Conservation (phyloP, 2,888 invertebrate species). For the Caenorhabditis sinica region DNA sequence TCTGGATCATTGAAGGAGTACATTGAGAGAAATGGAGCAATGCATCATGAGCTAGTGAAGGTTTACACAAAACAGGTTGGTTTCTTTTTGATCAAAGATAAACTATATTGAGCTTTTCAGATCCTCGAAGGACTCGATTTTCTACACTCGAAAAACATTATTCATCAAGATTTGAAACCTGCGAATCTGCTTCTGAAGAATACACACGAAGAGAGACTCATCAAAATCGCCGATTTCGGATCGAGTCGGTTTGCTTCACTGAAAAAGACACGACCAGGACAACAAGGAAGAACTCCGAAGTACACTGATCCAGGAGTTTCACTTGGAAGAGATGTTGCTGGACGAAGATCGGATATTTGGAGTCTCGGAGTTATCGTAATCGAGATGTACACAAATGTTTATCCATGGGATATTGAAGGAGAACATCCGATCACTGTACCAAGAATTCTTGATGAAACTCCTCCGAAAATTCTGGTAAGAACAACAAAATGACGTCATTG, state of each 20-base stretch:
- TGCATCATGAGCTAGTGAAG: conserved; percentile 49
- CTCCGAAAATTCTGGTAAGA: conserved; percentile 43
- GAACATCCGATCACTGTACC: conserved; percentile 54
- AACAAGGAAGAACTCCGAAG: conserved; percentile 75
- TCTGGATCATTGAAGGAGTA: conserved; percentile 85
- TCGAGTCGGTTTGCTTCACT: conserved; percentile 83
- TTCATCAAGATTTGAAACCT: conserved; percentile 85
- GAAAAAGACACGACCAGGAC: conserved; percentile 33
- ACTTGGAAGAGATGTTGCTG: conserved; percentile 53
- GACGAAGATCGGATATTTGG: conserved; percentile 79
- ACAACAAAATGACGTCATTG: background rate
- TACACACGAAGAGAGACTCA: conserved; percentile 77
- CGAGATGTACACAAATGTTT: conserved; percentile 71
- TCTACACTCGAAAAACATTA: conserved; percentile 85
- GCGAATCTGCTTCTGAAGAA: conserved; percentile 85
- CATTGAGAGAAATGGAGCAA: conserved; percentile 53
- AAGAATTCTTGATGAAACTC: conserved; percentile 43
- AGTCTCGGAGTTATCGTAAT: conserved; percentile 77
- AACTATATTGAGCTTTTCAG: conserved; percentile 72
- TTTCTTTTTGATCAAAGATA: no score
- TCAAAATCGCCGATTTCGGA: conserved; percentile 86
- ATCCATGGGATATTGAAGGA: conserved; percentile 75
- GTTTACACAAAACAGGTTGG: conserved; percentile 50
- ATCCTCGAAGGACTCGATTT: conserved; percentile 85
- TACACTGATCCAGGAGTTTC: conserved; percentile 78